Conservation (phyloP, 1,140 invertebrate species). For the Meloidogyne hapla region DNA sequence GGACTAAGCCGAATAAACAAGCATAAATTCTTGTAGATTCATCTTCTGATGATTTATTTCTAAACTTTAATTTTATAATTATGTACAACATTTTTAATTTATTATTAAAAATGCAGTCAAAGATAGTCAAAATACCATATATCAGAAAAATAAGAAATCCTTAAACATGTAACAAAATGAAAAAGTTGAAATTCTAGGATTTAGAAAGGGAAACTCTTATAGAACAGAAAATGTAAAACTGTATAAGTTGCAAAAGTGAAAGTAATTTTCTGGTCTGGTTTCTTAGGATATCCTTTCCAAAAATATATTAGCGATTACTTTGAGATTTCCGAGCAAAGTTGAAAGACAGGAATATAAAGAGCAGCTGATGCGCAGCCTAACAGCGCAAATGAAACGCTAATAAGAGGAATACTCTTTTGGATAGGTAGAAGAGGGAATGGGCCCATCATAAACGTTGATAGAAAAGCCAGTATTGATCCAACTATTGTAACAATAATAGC, state of each 20-base stretch:
- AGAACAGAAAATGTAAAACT: too few relatives aligned
- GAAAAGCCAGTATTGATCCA: conserved; percentile 9
- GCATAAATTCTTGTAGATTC: conserved; percentile 24
- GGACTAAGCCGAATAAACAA: conserved; percentile 18
- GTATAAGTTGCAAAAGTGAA: too few relatives aligned
- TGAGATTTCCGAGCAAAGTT: conserved; percentile 11
- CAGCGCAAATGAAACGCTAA: conserved; percentile 14
- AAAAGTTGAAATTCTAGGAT: too few relatives aligned
- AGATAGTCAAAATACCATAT: too few relatives aligned
- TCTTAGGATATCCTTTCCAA: background rate
- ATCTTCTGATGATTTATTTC: background rate
- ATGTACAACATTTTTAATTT: too few relatives aligned
- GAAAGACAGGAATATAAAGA: conserved; percentile 20
- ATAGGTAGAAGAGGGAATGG: conserved; percentile 19
- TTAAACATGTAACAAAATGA: too few relatives aligned
- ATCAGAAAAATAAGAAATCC: too few relatives aligned
- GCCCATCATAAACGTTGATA: conserved; percentile 8
- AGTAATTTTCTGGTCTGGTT: too few relatives aligned
- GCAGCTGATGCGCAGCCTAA: conserved; percentile 11
- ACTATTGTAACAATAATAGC: conserved; percentile 13
- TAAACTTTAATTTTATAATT: conserved; percentile 10
- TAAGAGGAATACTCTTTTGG: background rate
- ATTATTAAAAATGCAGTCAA: too few relatives aligned
- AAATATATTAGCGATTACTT: conserved; percentile 1
- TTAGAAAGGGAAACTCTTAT: too few relatives aligned